phyloP scores from a whole-genome alignment of 2,888 invertebrate species.

The Macrostomum cliftonense region DNA sequence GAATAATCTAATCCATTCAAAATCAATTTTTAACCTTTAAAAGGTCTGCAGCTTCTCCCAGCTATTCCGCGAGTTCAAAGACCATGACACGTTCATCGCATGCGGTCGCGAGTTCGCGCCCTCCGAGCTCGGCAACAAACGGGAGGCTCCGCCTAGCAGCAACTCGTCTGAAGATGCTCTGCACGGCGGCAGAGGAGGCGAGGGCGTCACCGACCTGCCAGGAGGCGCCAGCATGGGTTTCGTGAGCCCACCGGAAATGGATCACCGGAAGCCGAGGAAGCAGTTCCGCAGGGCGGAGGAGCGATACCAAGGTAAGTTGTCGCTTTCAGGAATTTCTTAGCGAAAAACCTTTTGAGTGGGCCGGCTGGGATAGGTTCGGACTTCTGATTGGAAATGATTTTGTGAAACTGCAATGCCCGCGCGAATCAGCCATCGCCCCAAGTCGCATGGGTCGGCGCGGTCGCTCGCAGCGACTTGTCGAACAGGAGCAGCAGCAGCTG shows the following conservation, averaged over 20 bases:
- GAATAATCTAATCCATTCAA: background rate
- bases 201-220: background rate
- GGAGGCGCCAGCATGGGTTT: background rate
- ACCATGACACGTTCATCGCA: slow-evolving; percentile 59
- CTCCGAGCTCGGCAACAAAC: slow-evolving; percentile 15
- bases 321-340: too few relatives aligned
- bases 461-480: background rate
- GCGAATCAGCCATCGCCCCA: background rate
- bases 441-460: too few relatives aligned
- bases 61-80: slow-evolving; percentile 70
- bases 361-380: too few relatives aligned
- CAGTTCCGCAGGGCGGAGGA: too few relatives aligned
- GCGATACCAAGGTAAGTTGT: slow-evolving; percentile 38
- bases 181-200: background rate
- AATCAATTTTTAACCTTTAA: slow-evolving; percentile 11
- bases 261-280: too few relatives aligned
- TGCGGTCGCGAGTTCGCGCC: slow-evolving; percentile 27
- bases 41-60: slow-evolving; percentile 84
- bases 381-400: too few relatives aligned
- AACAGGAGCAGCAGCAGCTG: slow-evolving; percentile 1
- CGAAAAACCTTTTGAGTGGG: too few relatives aligned
- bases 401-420: too few relatives aligned
- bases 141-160: slow-evolving; percentile 14
- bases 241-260: too few relatives aligned
- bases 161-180: slow-evolving; percentile 16